phyloP scores from a whole-genome alignment of 2,888 invertebrate genomes.

The Diarsia brunnea region DNA sequence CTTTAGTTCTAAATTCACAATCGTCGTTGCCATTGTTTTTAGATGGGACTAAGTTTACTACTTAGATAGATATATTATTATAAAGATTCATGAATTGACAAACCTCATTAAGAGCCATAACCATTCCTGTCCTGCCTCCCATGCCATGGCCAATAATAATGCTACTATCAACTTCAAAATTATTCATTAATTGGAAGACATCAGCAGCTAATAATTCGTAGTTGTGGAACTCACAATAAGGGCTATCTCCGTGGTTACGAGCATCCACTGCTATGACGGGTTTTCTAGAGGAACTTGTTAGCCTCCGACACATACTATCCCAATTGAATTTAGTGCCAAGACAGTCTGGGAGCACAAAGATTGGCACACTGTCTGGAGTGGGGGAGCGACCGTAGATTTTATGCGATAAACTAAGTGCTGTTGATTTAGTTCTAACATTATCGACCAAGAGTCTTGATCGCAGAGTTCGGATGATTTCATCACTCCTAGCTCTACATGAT shows the following conservation, averaged over 20 bases:
- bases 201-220: slow-evolving; percentile 55
- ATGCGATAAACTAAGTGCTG: slow-evolving; percentile 38
- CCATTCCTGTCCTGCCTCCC: slow-evolving; percentile 97
- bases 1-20: too few species aligned
- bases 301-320: slow-evolving; percentile 93
- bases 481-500: slow-evolving; percentile 5
- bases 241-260: slow-evolving; percentile 98
- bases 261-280: slow-evolving; percentile 95
- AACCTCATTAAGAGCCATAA: slow-evolving; percentile 92
- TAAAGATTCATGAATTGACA: not conserved
- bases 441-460: not conserved
- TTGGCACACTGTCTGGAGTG: slow-evolving; percentile 33
- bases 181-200: slow-evolving; percentile 31
- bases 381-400: slow-evolving; percentile 55
- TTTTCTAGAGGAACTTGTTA: slow-evolving; percentile 91
- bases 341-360: slow-evolving; percentile 95
- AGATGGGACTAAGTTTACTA: not conserved
- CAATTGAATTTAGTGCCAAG: slow-evolving; percentile 97
- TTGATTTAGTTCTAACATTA: slow-evolving; percentile 18
- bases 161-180: slow-evolving; percentile 75
- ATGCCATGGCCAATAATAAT: slow-evolving; percentile 96
- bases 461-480: slow-evolving; percentile 12
- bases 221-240: slow-evolving; percentile 89
- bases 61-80: too few species aligned
- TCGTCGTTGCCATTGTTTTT: not conserved